Evolutionary conservation across 1,140 invertebrate species (phyloP).

Genomic region (Cyclargus thomasi): DNA sequence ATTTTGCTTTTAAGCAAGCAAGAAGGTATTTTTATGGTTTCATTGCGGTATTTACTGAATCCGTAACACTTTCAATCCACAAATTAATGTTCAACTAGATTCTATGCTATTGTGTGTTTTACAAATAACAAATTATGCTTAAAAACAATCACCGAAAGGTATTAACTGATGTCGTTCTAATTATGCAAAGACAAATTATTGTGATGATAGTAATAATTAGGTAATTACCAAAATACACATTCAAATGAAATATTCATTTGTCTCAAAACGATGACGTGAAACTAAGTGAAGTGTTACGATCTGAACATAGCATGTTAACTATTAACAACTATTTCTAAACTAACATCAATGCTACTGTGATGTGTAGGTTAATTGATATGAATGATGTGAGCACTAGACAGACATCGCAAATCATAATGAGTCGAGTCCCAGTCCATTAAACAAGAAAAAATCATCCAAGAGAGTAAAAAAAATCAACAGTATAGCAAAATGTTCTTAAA

Average conservation of each 20-base stretch:
- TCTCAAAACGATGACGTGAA: background rate
- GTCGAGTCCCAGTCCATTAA: constrained; percentile 4
- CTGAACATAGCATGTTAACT: background rate
- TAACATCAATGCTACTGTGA: background rate
- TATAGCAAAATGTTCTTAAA: background rate
- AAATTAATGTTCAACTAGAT: too few relatives aligned
- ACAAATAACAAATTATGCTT: too few relatives aligned
- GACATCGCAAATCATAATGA: background rate
- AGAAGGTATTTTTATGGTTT: too few relatives aligned
- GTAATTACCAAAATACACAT: background rate
- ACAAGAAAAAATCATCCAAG: constrained; percentile 10
- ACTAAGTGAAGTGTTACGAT: background rate
- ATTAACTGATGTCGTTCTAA: background rate
- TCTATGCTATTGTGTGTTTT: too few relatives aligned
- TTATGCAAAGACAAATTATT: background rate
- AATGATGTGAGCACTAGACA: background rate
- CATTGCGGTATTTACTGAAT: too few relatives aligned
- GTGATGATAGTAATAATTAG: background rate
- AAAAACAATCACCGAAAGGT: too few relatives aligned
- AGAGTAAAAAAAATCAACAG: background rate
- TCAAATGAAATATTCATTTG: background rate
- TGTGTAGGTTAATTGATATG: constrained; percentile 3
- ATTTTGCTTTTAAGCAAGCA: background rate
- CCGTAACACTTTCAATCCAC: too few relatives aligned
- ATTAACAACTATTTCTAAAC: background rate